Evolutionary conservation across 2,113 vertebrate genomes (phyloP), one percentile per base, ranked within the genome.

Genomic region (Platichthys flesus): DNA sequence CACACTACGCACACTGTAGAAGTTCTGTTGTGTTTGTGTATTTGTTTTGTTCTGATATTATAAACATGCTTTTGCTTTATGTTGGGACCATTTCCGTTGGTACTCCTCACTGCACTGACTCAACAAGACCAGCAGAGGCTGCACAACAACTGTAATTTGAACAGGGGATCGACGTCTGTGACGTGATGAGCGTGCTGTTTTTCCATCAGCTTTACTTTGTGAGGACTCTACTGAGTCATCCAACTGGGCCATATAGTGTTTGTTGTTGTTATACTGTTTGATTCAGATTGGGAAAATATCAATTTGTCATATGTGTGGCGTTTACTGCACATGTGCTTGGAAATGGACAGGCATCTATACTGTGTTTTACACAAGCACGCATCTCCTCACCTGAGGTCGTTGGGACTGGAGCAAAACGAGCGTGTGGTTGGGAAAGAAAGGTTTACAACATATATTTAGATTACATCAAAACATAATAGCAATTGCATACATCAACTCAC

Each of bases 331-430:
- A 56, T 42, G 0, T 26, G 55, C 9, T 47, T 16, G 24, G 2
- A 49, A 51, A 37, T 21, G 15, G 4, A 20, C n/a, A 14, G 60
- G 24, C 4, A 18, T 37, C 6, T 18, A 1, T 57, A 1, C 58
- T 20, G 42, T 62, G 18, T 57, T 68, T 35, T n/a, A 24, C 9
- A 20, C 9, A 2, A 2, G 5, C 47, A 49, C 15, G 47, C 14
- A 13, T 51, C 2, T 4, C 24, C 82, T 84, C 26, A 91, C 88
- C 90, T 86, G n/a, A 70, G 49, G 2, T 66, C 58, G 3, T 9
- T 0, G 0, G 21, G 31, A 0, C 21, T 1, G 66, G 40, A 67
- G 28, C 8, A 60, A 12, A 56, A 20, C 54, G 18, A 84, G 2
- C 18, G 35, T 60, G 18, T 9, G 16, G 20, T 52, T 3, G 20